These are phyloP conservation scores for Eustalomyia histrio DNA, from an alignment of 2,888 invertebrate genomes.

Conservation along the genomic window DNA sequence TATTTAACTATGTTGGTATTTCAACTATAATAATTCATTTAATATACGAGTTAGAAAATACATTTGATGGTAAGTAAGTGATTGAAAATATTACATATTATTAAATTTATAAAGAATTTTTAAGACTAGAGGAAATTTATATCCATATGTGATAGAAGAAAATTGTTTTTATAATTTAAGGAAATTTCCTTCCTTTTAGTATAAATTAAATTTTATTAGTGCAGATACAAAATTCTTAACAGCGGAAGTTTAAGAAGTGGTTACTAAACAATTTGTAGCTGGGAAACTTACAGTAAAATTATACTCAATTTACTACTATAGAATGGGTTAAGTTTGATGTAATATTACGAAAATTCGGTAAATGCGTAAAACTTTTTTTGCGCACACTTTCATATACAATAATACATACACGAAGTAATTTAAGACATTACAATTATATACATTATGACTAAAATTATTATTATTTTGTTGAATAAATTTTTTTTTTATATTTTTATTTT, in stretches of 20 bases:
- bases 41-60: constrained; percentile 5
- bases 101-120: constrained; percentile 1
- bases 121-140: neutral
- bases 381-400: no score
- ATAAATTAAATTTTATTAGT: constrained; percentile 6
- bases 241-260: neutral
- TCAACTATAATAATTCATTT: constrained; percentile 55
- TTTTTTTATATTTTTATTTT: no score
- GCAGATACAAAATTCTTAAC: constrained; percentile 6
- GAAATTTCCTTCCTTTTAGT: constrained; percentile 61
- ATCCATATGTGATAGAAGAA: constrained; percentile 1
- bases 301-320: no score
- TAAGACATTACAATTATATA: no score
- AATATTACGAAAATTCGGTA: no score
- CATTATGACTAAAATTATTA: no score
- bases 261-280: neutral
- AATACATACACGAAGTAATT: no score
- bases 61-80: neutral
- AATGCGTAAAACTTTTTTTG: no score
- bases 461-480: no score
- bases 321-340: no score
- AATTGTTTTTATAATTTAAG: constrained; percentile 40
- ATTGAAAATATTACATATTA: neutral
- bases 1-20: constrained; percentile 20
- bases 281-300: no score